Base-by-base conservation (phyloP, 2,888 invertebrate species). In the Incurvaria masculella region DNA sequence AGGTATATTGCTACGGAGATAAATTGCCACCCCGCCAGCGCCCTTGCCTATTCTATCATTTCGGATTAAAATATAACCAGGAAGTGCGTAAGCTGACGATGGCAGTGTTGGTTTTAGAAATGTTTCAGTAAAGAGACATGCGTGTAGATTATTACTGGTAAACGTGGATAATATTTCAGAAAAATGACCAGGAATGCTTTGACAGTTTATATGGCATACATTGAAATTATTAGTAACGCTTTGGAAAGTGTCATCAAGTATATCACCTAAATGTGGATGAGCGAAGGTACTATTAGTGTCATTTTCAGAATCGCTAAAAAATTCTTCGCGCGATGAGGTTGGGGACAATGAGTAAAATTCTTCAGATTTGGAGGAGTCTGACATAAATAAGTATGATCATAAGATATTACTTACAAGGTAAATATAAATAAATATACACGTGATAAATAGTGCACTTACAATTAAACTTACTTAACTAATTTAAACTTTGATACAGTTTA, bases 1-100 rank as follows among this genome's bases (percentile, higher is more conserved):
- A 4, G 39, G 16, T 20, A 49, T 40, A 11, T 51, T 42, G 4
- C 23, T 27, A 2, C 46, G 44, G 2, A 52, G 21, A 27, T 52
- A 52, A 18, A 52, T 48, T 18, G 48, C 44, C 17, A 52, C 52
- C 0, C 52, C 49, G 2, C 50, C 50, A 18, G 46, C 44, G 1
- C 21, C 21, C 10, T n/a, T 44, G 2, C 44, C 47, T 14, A 33
- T 38, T 6, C 49, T 18, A 14, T 49, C 49, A 21, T 49, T 49
- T 14, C 49, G 33, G 11, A 42, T 20, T 0, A 49, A 23, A 4
- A 19, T 26, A 16, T 17, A 49, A 11, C 49, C 45, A 17, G 38
- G 49, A 33, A 49, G 45, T 6, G 45, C 18, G 19, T 33, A 49
- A 6, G 23, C 14, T 2, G 27, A 40, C 3, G 44, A 41, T 17